These are phyloP conservation scores for Gila robusta DNA, from an alignment of 2,797 vertebrate species.

Conservation along the genomic window DNA sequence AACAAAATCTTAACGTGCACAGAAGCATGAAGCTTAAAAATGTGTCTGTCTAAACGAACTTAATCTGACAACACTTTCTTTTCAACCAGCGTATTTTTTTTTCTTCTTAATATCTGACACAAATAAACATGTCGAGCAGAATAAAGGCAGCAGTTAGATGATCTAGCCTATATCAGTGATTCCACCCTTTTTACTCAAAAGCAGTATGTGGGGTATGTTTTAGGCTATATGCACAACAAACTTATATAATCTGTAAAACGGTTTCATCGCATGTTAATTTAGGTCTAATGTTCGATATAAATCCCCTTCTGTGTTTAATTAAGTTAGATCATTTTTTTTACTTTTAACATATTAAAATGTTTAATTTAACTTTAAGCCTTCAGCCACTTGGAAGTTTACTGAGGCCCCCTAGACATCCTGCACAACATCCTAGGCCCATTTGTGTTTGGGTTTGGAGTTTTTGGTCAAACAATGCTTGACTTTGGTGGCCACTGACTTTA, in stretches of 20 bases:
- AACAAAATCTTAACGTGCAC: neutral
- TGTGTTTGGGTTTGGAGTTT: neutral
- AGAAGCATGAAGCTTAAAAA: neutral
- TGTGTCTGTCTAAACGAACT: neutral
- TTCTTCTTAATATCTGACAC: neutral
- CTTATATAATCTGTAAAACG: too few species aligned
- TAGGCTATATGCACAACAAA: too few species aligned
- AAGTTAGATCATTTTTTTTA: neutral
- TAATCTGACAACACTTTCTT: neutral
- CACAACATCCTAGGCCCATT: too few species aligned
- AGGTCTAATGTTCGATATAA: neutral
- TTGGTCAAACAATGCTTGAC: neutral
- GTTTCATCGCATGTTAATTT: neutral
- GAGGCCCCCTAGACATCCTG: neutral
- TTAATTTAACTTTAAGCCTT: neutral
- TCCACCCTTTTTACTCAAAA: neutral
- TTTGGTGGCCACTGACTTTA: neutral
- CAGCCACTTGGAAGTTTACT: neutral
- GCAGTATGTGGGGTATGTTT: too few species aligned
- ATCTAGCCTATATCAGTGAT: neutral
- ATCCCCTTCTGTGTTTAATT: neutral
- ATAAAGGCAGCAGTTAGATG: neutral
- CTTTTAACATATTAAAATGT: neutral
- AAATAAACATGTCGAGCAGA: neutral
- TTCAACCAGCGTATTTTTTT: neutral